These are phyloP conservation scores for Therioaphis trifolii DNA, from an alignment of 2,888 invertebrate species.

Conservation along the genomic window DNA sequence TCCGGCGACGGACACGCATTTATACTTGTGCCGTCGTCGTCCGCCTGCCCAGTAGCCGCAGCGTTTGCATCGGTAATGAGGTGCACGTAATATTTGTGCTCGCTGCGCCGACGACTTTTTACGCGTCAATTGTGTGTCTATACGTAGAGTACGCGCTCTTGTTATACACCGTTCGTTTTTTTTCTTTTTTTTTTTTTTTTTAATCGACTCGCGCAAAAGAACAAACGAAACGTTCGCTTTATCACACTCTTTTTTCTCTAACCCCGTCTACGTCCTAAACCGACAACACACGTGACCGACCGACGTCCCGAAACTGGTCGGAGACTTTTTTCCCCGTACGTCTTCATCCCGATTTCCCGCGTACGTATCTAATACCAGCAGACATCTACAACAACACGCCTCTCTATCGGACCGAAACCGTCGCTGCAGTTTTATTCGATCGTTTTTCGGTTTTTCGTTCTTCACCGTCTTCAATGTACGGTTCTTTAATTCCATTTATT, in stretches of 20 bases:
- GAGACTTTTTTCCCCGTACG: background rate
- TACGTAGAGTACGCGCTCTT: background rate
- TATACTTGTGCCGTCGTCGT: slow-evolving; percentile 13
- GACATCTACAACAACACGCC: background rate
- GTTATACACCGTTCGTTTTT: slow-evolving; percentile 13
- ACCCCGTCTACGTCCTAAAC: too few relatives aligned
- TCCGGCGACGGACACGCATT: slow-evolving; percentile 47
- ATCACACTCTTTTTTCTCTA: background rate
- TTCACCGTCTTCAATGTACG: background rate
- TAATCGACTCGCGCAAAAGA: background rate
- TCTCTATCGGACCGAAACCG: background rate
- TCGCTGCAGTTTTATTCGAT: background rate
- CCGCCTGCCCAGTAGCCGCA: background rate
- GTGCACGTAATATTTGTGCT: background rate
- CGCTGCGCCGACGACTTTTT: background rate
- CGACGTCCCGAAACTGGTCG: too few relatives aligned
- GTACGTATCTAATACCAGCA: background rate
- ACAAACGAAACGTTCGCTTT: background rate
- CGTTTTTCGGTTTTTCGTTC: background rate
- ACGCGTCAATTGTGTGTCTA: background rate
- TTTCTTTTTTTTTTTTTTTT: background rate
- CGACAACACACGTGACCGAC: too few relatives aligned
- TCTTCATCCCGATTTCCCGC: background rate
- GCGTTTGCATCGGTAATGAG: slow-evolving; percentile 50
- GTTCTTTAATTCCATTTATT: too few relatives aligned